phyloP scores from a whole-genome alignment of 1,140 invertebrate genomes.

The Pseudomyrmex sp. region DNA sequence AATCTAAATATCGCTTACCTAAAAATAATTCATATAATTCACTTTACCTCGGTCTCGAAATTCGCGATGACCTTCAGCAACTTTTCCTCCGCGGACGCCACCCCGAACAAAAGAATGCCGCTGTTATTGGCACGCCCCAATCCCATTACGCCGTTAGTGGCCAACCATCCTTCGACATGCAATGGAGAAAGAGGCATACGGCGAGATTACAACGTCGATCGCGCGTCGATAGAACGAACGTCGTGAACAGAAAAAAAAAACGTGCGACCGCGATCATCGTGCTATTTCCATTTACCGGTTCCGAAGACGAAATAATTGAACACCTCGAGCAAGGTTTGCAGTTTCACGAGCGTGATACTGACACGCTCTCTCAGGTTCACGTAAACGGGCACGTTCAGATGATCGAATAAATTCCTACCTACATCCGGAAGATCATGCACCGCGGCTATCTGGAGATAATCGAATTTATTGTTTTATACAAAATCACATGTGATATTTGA shows the following conservation, averaged over 20 bases:
- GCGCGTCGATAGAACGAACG: background rate
- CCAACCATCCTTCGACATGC: constrained; percentile 79
- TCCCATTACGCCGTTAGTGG: constrained; percentile 88
- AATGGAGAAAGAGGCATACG: constrained; percentile 36
- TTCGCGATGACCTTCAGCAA: constrained; percentile 89
- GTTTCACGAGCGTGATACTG: constrained; percentile 88
- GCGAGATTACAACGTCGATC: constrained; percentile 16
- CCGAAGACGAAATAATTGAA: constrained; percentile 87
- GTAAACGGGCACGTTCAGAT: constrained; percentile 90
- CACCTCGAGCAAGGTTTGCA: constrained; percentile 86
- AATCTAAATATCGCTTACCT: background rate
- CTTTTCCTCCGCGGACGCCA: constrained; percentile 89
- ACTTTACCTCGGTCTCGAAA: constrained; percentile 86
- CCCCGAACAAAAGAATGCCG: constrained; percentile 88
- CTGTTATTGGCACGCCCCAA: constrained; percentile 84
- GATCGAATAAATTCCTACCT: constrained; percentile 90
- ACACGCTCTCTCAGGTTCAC: constrained; percentile 87
- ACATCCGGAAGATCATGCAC: constrained; percentile 86
- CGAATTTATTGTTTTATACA: background rate
- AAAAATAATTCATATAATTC: background rate
- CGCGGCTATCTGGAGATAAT: constrained; percentile 82
- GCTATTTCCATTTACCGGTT: constrained; percentile 84
- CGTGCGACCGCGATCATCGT: background rate
- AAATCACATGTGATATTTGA: background rate
- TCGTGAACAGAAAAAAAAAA: background rate